Evolutionary conservation across 1,140 invertebrate species (phyloP).

Genomic region (Pseudobourletiella spinata): DNA sequence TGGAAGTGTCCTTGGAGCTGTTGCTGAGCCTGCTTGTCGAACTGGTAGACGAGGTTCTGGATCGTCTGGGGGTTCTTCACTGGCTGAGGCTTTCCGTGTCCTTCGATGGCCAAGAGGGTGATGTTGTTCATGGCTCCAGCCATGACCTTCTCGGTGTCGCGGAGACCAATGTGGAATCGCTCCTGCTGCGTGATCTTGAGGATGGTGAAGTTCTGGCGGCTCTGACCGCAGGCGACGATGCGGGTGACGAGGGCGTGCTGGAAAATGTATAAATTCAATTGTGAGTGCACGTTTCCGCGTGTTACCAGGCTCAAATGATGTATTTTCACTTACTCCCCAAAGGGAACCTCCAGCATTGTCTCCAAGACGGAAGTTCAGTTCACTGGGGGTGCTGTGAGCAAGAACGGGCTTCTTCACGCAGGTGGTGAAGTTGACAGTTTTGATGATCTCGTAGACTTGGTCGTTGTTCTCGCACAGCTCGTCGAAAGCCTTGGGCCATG

Average conservation of each 20-base stretch:
- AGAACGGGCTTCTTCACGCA: conserved; percentile 35
- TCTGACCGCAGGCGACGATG: conserved; percentile 28
- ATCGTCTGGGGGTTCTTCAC: conserved; percentile 22
- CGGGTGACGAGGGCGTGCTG: conserved; percentile 25
- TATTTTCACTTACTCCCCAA: conserved; percentile 22
- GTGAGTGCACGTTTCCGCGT: no score
- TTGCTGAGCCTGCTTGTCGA: conserved; percentile 25
- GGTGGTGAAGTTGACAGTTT: conserved; percentile 36
- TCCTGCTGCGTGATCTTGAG: conserved; percentile 31
- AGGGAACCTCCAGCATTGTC: conserved; percentile 29
- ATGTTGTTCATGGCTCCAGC: conserved; percentile 26
- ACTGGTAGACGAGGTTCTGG: conserved; percentile 27
- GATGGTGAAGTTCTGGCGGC: conserved; percentile 29
- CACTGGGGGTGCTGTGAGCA: conserved; percentile 21
- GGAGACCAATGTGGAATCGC: conserved; percentile 23
- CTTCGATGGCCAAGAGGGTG: conserved; percentile 9
- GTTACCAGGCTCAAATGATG: no score
- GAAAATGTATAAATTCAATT: not conserved
- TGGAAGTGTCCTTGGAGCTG: no score
- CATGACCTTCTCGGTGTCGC: conserved; percentile 14
- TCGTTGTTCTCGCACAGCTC: conserved; percentile 32
- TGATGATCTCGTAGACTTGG: conserved; percentile 36
- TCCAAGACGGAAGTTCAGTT: conserved; percentile 25
- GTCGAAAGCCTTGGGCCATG: conserved; percentile 30
- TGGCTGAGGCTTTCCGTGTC: not conserved